Evolutionary conservation across 2,113 vertebrate genomes (phyloP), one percentile per base, ranked within the genome.

Genomic region (Nycticryphes semicollaris): DNA sequence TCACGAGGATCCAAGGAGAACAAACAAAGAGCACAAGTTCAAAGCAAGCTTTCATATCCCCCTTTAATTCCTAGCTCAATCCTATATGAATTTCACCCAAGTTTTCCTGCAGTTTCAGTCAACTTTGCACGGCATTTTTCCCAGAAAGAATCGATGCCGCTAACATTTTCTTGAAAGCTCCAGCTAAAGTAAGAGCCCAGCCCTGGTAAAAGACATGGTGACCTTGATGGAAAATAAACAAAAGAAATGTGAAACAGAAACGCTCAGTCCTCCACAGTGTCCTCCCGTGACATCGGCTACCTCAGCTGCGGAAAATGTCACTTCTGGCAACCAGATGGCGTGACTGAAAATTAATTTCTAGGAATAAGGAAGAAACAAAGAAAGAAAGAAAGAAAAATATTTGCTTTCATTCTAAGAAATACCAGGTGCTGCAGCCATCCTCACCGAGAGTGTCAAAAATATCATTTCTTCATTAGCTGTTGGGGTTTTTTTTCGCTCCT

Each of bases 151-250:
- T 45, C 27, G 12, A 77, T 24, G 23, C 3, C 47, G 24, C 50
- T 24, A 75, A 54, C 12, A 35, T 43, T 70, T 63, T 75, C 57
- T 64, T 73, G 75, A 78, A 81, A 92, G 69, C 69, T 59, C 33
- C 47, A 28, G 13, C 25, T 81, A 19, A 88, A 57, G 7, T 4
- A 48, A 67, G 43, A 94, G 33, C 18, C 37, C 67, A 90, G n/a
- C 14, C 15, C 31, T 7, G 28, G 7, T 43, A 86, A 77, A 63
- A 77, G 24, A 5, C 69, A 56, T 0, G 0, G 22, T 57, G 88
- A 93, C 85, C 91, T 81, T 60, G 51, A 30, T 27, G 39, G 76
- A 39, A 89, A 88, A 83, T 7, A 68, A 92, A 62, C 20, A 83
- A 30, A 83, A 62, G 31, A 50, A 64, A 86, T 0, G 9, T 54